phyloP scores from a whole-genome alignment of 1,140 invertebrate species.

The Pseudomyrmex cubaensis region DNA sequence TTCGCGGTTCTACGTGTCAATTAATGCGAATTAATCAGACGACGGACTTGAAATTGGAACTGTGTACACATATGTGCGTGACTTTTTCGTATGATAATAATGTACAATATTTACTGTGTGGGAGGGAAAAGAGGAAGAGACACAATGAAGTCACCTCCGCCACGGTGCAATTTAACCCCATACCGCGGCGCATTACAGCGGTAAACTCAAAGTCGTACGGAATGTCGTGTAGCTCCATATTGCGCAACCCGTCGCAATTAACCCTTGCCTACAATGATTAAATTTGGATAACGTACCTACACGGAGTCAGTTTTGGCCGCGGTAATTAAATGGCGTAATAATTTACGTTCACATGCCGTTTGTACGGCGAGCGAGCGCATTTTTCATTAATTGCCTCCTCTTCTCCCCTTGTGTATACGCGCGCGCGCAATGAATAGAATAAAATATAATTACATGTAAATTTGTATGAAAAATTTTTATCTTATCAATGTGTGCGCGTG shows the following conservation, averaged over 20 bases:
- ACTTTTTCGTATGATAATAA: slow-evolving; percentile 22
- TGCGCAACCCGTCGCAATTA: background rate
- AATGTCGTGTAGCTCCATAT: background rate
- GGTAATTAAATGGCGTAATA: slow-evolving; percentile 20
- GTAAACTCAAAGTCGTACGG: slow-evolving; percentile 9
- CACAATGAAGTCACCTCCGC: background rate
- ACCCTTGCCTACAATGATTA: slow-evolving; percentile 4
- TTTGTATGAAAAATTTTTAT: background rate
- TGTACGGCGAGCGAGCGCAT: background rate
- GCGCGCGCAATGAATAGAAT: background rate
- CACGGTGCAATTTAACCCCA: background rate
- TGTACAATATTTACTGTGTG: background rate
- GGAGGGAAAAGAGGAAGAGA: too few species aligned
- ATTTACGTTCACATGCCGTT: background rate
- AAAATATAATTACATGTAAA: background rate
- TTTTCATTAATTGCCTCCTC: slow-evolving; percentile 1
- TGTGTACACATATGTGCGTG: background rate
- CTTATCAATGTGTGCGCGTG: background rate
- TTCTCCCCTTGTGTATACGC: too few species aligned
- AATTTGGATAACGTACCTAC: slow-evolving; percentile 15
- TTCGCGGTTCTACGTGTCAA: slow-evolving; percentile 34
- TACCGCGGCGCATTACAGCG: background rate
- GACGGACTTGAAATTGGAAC: slow-evolving; percentile 8
- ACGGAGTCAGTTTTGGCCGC: background rate
- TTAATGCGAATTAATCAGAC: slow-evolving; percentile 39